Evolutionary conservation across 2,113 vertebrate species (phyloP).

Genomic region (Collichthys lucidus): DNA sequence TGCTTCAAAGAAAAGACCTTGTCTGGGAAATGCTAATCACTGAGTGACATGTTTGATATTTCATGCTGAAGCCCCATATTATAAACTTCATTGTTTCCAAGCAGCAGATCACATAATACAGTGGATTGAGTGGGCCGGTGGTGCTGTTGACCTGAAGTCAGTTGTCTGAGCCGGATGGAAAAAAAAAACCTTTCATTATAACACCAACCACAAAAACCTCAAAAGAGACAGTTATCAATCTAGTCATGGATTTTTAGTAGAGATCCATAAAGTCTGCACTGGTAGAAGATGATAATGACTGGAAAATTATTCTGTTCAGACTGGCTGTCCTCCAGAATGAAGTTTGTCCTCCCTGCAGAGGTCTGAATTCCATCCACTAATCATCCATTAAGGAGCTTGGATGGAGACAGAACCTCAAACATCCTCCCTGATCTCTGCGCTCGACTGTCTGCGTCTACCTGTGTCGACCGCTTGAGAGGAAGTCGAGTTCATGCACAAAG

Average conservation of each 20-base stretch:
- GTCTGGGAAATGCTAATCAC: neutral
- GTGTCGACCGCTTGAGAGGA: neutral
- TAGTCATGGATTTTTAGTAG: neutral
- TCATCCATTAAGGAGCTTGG: constrained; percentile 37
- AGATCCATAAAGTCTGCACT: constrained; percentile 6
- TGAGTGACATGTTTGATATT: constrained; percentile 13
- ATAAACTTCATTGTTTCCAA: neutral
- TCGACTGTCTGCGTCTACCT: neutral
- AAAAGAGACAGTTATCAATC: constrained; percentile 42
- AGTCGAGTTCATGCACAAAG: too few relatives aligned
- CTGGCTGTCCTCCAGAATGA: constrained; percentile 51
- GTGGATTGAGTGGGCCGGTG: neutral
- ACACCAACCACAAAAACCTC: constrained; percentile 29
- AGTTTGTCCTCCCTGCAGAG: constrained; percentile 41
- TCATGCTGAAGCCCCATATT: neutral
- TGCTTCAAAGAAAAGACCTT: neutral
- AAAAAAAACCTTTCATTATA: neutral
- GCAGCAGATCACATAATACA: constrained; percentile 5
- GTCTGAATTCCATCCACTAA: constrained; percentile 30
- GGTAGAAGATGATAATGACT: constrained; percentile 38
- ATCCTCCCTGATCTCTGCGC: neutral
- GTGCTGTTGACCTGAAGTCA: constrained; percentile 10
- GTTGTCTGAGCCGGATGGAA: neutral
- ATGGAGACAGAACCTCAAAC: constrained; percentile 9
- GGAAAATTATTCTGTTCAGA: constrained; percentile 31